Evolutionary conservation across 2,797 vertebrate genomes (phyloP).

Genomic region (Scolopax rusticola): DNA sequence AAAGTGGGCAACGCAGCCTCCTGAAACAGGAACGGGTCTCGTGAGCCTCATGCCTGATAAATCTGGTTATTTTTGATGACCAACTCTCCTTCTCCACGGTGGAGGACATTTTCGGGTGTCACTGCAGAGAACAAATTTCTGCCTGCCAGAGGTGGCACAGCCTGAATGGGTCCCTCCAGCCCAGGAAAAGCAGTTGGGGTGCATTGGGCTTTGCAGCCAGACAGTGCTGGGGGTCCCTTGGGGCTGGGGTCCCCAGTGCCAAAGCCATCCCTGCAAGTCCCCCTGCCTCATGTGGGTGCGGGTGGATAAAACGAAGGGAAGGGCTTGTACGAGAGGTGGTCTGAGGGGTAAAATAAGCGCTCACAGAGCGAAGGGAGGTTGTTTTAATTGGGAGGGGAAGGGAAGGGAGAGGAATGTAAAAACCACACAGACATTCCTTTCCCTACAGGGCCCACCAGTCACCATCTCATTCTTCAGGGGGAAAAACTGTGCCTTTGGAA

Average conservation of each 20-base stretch:
- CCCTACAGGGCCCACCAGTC: background rate
- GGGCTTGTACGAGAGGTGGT: background rate
- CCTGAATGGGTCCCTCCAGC: background rate
- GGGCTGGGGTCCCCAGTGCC: rapidly evolving
- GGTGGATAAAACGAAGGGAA: background rate
- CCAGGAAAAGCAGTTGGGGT: background rate
- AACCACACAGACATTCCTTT: conserved; percentile 5
- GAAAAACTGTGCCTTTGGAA: background rate
- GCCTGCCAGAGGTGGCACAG: background rate
- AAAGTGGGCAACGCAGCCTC: background rate
- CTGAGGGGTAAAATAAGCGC: background rate
- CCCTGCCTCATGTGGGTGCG: background rate
- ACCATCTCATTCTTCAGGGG: background rate
- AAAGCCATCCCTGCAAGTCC: background rate
- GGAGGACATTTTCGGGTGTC: background rate
- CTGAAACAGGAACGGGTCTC: background rate
- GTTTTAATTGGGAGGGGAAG: background rate
- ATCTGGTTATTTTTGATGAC: background rate
- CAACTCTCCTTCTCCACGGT: background rate
- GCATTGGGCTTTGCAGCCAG: background rate
- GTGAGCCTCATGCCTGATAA: background rate
- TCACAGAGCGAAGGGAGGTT: background rate
- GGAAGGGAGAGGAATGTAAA: conserved; percentile 1
- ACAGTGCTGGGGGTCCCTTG: background rate
- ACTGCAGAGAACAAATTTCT: background rate